phyloP scores from a whole-genome alignment of 2,113 vertebrate species.

The Equus quagga region DNA sequence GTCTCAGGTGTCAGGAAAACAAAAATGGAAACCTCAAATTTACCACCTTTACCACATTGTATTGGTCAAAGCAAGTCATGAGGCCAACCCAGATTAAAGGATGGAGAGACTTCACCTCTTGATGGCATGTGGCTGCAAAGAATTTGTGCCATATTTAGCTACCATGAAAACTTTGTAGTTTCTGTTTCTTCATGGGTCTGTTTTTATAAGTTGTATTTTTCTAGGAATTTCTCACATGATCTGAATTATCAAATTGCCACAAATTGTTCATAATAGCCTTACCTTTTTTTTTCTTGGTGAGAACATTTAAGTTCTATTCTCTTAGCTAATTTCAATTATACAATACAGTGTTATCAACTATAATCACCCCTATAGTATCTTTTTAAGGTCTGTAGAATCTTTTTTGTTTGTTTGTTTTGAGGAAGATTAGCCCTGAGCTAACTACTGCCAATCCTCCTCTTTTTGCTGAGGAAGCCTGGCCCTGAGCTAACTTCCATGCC shows the following conservation, averaged over 20 bases:
- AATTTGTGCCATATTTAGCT: neutral
- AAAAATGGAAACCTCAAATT: neutral
- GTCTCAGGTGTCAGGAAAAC: neutral
- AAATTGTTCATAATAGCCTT: neutral
- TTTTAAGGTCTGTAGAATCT: neutral
- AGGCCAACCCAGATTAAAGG: neutral
- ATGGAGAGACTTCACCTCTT: neutral
- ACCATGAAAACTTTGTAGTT: neutral
- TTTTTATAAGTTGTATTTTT: conserved; percentile 21
- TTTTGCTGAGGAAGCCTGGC: too few species aligned
- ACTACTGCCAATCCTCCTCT: too few species aligned
- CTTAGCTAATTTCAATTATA: too few species aligned
- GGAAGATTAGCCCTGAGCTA: too few species aligned
- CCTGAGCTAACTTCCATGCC: too few species aligned
- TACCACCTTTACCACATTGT: neutral
- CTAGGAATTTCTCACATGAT: neutral
- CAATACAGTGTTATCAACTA: too few species aligned
- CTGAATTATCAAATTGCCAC: neutral
- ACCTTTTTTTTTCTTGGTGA: neutral
- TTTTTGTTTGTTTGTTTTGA: neutral
- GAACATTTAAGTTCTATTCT: too few species aligned
- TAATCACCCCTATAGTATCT: neutral
- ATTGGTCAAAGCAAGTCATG: neutral
- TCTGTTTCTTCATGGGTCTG: neutral
- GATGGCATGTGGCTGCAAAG: neutral